Evolutionary conservation across 2,113 vertebrate species (phyloP), one percentile per base, ranked within the genome.

Genomic region (Myanophis thanlyinensis): DNA sequence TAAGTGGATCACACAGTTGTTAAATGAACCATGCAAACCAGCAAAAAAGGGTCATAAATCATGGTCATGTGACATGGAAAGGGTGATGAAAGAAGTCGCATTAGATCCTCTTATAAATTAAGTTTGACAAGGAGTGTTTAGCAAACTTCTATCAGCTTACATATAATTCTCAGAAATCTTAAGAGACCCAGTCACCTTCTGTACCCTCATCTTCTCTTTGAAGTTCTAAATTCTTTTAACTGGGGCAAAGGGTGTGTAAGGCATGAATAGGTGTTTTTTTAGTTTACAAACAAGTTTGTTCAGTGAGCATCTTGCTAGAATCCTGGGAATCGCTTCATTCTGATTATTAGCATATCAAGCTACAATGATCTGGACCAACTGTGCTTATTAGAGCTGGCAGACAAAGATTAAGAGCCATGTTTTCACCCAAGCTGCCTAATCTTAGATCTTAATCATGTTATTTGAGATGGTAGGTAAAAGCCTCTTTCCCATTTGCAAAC

Each of bases 281-380:
- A 67, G 12, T 15, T 67, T 15, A 67, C 4, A 67, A 67, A 67
- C 62, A n/a, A 67, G 12, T 67, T 67, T 67, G 30, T 13, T 67
- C 15, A 4, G 30, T 67, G 62, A 67, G 62, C 4, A 25, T 46
- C 18, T 84, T 15, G 30, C n/a, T n/a, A 40, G 92, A 56, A 85
- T 40, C 27, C 44, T 87, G 40, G 49, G 86, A 91, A 40, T 46
- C 89, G 54, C 73, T 89, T 30, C 22, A 51, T 67, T 91, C 49
- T 93, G 35, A 93, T 91, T 90, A 90, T 90, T 73, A 90, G 48
- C 53, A 51, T 47, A 80, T 48, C 40, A 87, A 90, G 40, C 59
- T 80, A 40, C 87, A 90, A 93, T 90, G 90, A 87, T 53, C 56
- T 40, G 5, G 89, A 53, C 48, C 62, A 90, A 80, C 20, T 93